Evolutionary conservation across 2,113 vertebrate species (phyloP).

Genomic region (Diphyllodes magnificus): DNA sequence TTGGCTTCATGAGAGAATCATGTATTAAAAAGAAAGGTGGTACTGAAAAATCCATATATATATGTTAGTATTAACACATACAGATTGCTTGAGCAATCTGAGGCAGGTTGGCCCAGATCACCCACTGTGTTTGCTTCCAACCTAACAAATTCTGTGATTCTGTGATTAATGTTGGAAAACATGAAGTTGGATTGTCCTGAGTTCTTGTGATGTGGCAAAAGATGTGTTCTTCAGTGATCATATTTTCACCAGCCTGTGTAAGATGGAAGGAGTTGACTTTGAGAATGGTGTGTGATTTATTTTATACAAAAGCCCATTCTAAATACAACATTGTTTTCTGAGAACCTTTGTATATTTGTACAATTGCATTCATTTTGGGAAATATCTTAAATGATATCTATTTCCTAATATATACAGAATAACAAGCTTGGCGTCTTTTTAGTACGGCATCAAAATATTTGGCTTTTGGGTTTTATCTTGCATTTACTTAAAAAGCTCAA

Average conservation of each 20-base stretch:
- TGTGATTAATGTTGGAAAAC: neutral
- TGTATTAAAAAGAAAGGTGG: neutral
- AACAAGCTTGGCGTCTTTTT: neutral
- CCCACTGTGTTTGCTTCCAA: neutral
- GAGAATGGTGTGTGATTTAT: neutral
- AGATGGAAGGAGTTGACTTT: neutral
- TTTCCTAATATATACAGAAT: neutral
- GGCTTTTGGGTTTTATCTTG: neutral
- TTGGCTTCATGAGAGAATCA: neutral
- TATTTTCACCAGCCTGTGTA: neutral
- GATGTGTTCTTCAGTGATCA: neutral
- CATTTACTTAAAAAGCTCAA: neutral
- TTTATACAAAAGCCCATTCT: neutral
- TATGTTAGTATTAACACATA: neutral
- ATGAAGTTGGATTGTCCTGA: neutral
- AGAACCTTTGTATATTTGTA: neutral
- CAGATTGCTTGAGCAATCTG: neutral
- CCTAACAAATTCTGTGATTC: neutral
- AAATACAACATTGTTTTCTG: neutral
- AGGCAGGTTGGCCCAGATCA: neutral
- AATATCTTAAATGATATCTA: neutral
- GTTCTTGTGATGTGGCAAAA: neutral
- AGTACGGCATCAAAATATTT: neutral
- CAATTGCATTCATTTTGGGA: neutral
- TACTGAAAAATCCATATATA: neutral